These are phyloP conservation scores for Montipora capitata DNA, from an alignment of 92 coral and sea anemone species.

Conservation along the genomic window DNA sequence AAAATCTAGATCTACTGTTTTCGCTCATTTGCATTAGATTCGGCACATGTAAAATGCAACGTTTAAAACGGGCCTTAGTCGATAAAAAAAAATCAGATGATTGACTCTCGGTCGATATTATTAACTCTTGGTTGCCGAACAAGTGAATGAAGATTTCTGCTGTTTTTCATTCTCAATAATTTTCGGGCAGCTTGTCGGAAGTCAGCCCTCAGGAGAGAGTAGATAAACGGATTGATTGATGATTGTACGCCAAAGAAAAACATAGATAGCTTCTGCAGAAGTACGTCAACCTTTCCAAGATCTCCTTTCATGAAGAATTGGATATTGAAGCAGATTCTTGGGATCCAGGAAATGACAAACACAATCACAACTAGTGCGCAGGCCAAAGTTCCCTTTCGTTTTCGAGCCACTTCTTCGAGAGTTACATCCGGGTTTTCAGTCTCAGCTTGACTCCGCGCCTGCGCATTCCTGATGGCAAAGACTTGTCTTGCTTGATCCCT, in stretches of 20 bases:
- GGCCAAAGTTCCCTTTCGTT: conserved; percentile 70
- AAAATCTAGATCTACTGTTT: too few relatives aligned
- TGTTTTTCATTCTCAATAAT: conserved; percentile 28
- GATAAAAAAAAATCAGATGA: too few relatives aligned
- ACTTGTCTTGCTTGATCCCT: conserved; percentile 6
- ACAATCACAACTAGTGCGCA: conserved; percentile 69
- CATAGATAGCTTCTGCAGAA: conserved; percentile 36
- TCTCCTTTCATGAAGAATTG: conserved; percentile 26
- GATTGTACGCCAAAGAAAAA: conserved; percentile 49
- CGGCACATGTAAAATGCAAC: too few relatives aligned
- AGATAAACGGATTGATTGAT: conserved; percentile 77
- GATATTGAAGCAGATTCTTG: conserved; percentile 61
- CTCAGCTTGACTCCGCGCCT: background rate
- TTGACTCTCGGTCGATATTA: too few relatives aligned
- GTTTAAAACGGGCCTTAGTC: too few relatives aligned
- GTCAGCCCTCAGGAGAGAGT: conserved; percentile 76
- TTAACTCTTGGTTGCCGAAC: too few relatives aligned
- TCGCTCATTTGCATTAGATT: too few relatives aligned
- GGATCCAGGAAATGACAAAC: conserved; percentile 79
- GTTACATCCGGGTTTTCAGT: conserved; percentile 10
- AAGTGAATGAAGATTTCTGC: background rate
- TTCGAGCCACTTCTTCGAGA: conserved; percentile 1
- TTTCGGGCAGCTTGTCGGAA: conserved; percentile 71
- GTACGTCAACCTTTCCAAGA: conserved; percentile 17
- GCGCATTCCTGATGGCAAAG: background rate